Percentiles rank a stretch among this genome's conserved stretches.
Conservation (phyloP, 1,140 invertebrate species). For the Habropoda laboriosa region DNA sequence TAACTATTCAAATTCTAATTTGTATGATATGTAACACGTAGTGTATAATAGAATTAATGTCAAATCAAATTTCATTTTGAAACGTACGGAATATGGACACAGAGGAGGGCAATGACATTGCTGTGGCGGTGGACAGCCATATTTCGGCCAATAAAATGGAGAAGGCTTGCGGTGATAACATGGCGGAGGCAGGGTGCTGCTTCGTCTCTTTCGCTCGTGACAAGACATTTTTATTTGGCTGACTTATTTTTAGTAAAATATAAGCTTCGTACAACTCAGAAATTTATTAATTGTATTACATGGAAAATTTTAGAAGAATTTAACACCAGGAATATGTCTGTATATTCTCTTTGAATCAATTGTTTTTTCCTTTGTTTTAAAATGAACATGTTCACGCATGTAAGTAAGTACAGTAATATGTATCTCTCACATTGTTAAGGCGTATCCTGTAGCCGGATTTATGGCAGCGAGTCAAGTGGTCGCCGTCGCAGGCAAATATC, state of each 20-base stretch:
- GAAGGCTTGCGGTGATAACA: slow-evolving; percentile 57
- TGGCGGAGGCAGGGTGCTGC: slow-evolving; percentile 56
- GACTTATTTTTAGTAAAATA: too few species aligned
- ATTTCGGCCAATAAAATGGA: slow-evolving; percentile 57
- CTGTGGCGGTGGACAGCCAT: slow-evolving; percentile 59
- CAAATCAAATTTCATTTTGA: not conserved
- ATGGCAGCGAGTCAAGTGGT: too few species aligned
- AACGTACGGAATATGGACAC: slow-evolving; percentile 43
- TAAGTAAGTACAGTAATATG: not conserved
- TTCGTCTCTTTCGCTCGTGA: not conserved
- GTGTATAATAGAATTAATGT: not conserved
- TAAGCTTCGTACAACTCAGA: not conserved
- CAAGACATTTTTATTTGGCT: slow-evolving; percentile 42
- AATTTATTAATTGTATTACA: not conserved
- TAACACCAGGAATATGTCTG: slow-evolving; percentile 1
- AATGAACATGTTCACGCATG: slow-evolving; percentile 25
- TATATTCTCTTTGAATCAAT: slow-evolving; percentile 11
- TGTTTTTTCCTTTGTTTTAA: slow-evolving; percentile 15
- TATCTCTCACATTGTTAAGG: too few species aligned
- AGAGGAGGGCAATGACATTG: slow-evolving; percentile 21
- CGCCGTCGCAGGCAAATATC: too few species aligned
- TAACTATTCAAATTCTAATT: not conserved
- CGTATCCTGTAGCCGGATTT: too few species aligned
- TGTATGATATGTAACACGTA: too few species aligned
- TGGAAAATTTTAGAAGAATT: slow-evolving; percentile 21